Evolutionary conservation across 2,888 invertebrate species (phyloP).

Genomic region (Coleophora deauratella): DNA sequence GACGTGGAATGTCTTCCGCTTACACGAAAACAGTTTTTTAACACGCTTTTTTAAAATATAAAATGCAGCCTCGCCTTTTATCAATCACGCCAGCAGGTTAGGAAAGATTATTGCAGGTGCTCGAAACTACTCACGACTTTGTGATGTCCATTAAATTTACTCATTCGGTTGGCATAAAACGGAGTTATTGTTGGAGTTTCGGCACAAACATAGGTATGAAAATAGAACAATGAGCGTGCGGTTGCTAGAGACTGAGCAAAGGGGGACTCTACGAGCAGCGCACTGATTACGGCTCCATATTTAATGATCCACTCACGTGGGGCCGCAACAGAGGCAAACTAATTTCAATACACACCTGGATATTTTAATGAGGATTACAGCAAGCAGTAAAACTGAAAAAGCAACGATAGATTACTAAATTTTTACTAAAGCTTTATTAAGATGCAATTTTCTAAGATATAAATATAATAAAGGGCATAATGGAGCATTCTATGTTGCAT

Average conservation of each 20-base stretch:
- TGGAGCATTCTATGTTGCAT: too few species aligned
- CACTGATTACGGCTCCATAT: conserved; percentile 68
- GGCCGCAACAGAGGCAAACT: conserved; percentile 50
- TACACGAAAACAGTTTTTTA: too few species aligned
- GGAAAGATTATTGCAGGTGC: conserved; percentile 1
- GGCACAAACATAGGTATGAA: conserved; percentile 22
- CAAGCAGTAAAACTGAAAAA: background rate
- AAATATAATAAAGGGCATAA: background rate
- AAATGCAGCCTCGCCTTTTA: too few species aligned
- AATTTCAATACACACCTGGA: conserved; percentile 58
- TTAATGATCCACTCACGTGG: conserved; percentile 64
- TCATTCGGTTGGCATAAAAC: conserved; percentile 14
- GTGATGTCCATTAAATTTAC: conserved; percentile 6
- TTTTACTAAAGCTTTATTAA: background rate
- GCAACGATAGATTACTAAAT: conserved; percentile 1
- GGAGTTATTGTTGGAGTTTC: conserved; percentile 4
- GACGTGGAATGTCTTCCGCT: conserved; percentile 45
- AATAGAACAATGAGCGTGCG: conserved; percentile 37
- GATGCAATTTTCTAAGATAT: conserved; percentile 6
- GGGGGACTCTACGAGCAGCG: conserved; percentile 48
- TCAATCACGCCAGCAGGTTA: too few species aligned
- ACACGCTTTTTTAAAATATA: too few species aligned
- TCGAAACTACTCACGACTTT: background rate
- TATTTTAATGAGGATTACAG: conserved; percentile 15
- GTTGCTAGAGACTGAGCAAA: conserved; percentile 38